A percentile compares a stretch with the other conserved stretches of the same genome.
Evolutionary conservation across 1,140 invertebrate species (phyloP).

Genomic region (Leptestheria dahalacensis): DNA sequence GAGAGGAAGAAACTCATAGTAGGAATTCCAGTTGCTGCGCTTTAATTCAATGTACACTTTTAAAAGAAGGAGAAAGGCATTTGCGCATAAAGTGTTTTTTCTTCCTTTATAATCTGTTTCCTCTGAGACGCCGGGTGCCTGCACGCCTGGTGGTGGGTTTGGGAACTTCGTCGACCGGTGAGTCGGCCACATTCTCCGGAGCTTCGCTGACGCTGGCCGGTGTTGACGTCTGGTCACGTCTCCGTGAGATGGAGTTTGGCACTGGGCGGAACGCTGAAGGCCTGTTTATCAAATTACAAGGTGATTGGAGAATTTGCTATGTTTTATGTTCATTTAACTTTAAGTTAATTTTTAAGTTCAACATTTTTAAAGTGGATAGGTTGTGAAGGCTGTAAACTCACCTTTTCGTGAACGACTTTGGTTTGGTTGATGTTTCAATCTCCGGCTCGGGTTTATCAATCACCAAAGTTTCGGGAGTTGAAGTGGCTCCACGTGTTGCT

Average conservation of each 20-base stretch:
- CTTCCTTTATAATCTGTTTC: neutral
- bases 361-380: no score
- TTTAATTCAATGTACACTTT: no score
- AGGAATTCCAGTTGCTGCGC: no score
- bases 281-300: neutral
- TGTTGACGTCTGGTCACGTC: neutral
- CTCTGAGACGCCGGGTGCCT: neutral
- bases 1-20: no score
- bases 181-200: neutral
- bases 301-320: no score
- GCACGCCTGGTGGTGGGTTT: neutral
- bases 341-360: no score
- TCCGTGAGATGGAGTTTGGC: neutral
- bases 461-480: neutral
- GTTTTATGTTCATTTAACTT: no score
- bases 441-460: neutral
- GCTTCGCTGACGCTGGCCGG: neutral
- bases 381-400: no score
- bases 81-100: neutral
- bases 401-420: neutral
- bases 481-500: neutral
- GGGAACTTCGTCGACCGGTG: neutral
- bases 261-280: neutral
- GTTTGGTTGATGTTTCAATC: neutral
- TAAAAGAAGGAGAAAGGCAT: no score